Evolutionary conservation across 2,797 vertebrate genomes (phyloP).

Genomic region (Sphenopsis melanotis): DNA sequence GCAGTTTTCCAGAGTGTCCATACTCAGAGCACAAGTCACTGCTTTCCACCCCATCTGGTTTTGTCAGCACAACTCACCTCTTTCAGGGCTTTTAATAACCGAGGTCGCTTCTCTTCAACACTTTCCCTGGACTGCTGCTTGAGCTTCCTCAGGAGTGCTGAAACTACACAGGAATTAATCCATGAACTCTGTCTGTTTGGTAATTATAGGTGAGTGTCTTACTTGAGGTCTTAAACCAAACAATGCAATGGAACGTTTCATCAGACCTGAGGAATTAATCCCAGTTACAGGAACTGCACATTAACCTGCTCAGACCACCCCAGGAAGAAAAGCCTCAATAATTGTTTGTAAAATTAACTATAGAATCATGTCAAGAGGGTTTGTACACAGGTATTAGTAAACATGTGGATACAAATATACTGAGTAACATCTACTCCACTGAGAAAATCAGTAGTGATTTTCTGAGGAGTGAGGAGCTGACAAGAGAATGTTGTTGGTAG

Average conservation of each 20-base stretch:
- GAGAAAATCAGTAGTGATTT: neutral
- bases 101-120: slow-evolving; percentile 97
- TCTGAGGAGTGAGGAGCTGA: neutral
- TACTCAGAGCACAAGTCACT: neutral
- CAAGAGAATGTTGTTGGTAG: neutral
- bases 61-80: slow-evolving; percentile 77
- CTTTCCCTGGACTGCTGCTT: slow-evolving; percentile 98
- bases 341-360: neutral
- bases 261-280: neutral
- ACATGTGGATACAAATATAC: fast-evolving
- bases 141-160: slow-evolving; percentile 93
- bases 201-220: neutral
- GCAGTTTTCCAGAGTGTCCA: neutral
- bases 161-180: slow-evolving; percentile 76
- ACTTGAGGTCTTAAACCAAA: neutral
- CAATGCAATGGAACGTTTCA: neutral
- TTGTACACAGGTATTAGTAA: neutral
- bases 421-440: neutral
- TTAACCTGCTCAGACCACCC: neutral
- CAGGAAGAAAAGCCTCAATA: neutral
- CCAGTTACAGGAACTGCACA: neutral
- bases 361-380: neutral
- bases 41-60: neutral
- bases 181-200: neutral
- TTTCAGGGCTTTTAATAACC: slow-evolving; percentile 92